Percentiles rank a stretch among this genome's conserved stretches.
These are phyloP conservation scores for Polydrusus tereticollis DNA, from an alignment of 2,888 invertebrate species.

Conservation along the genomic window DNA sequence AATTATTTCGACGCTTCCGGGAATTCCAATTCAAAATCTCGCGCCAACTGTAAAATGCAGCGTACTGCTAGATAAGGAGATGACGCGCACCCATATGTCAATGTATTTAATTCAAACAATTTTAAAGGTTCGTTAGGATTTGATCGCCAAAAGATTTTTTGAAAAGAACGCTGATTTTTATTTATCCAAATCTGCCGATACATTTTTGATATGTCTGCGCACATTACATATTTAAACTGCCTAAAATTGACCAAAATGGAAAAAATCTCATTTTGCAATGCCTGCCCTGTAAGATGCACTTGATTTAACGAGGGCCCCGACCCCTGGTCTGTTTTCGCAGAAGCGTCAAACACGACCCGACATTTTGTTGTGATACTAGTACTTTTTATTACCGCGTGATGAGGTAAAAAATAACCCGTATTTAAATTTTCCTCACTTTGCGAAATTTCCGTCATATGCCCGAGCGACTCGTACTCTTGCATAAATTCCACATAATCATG, in stretches of 20 bases:
- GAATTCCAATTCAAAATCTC: background rate
- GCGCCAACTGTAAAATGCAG: background rate
- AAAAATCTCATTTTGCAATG: background rate
- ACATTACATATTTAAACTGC: constrained; percentile 24
- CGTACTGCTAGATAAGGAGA: constrained; percentile 15
- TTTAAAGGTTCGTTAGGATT: background rate
- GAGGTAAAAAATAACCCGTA: constrained; percentile 30
- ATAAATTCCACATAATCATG: background rate
- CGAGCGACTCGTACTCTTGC: background rate
- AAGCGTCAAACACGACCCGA: too few relatives aligned
- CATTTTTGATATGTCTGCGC: constrained; percentile 37
- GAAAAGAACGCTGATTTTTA: background rate
- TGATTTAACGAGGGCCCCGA: constrained; percentile 5
- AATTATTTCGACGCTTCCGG: constrained; percentile 5
- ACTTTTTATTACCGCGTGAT: constrained; percentile 45
- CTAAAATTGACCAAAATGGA: constrained; percentile 33
- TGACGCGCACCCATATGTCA: constrained; percentile 49
- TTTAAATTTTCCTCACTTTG: background rate
- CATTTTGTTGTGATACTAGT: constrained; percentile 44
- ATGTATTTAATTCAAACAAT: constrained; percentile 26
- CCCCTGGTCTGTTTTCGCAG: constrained; percentile 22
- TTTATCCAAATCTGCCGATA: background rate
- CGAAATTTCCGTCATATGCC: background rate
- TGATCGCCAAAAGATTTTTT: constrained; percentile 28
- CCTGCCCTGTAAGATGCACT: background rate